Percentiles rank a stretch among this genome's conserved stretches.
Conservation (phyloP, 2,888 invertebrate species). For the Cryptus armator region DNA sequence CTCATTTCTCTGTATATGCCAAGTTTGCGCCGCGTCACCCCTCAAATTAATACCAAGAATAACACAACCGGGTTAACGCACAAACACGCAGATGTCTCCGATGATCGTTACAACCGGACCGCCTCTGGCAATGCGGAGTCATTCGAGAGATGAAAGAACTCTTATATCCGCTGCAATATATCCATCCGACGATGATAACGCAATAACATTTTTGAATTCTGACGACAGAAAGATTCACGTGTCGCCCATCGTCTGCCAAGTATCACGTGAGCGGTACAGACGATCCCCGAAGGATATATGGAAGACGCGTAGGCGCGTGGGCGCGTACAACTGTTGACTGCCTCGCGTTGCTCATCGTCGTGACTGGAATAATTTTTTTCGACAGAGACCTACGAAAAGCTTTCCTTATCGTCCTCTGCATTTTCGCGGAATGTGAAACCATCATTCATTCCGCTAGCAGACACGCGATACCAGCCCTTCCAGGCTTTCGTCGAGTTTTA, state of each 20-base stretch:
- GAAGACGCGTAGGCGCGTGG: background rate
- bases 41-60: conserved; percentile 18
- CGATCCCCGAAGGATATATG: conserved; percentile 48
- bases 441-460: background rate
- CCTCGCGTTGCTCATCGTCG: conserved; percentile 35
- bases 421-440: background rate
- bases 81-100: background rate
- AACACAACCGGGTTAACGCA: background rate
- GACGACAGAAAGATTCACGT: conserved; percentile 12
- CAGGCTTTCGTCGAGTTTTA: background rate
- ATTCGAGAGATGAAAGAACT: background rate
- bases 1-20: background rate
- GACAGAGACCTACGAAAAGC: background rate
- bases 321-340: background rate
- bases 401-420: background rate
- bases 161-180: background rate
- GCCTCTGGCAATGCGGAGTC: background rate
- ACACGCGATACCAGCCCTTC: conserved; percentile 8
- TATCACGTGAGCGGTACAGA: conserved; percentile 26
- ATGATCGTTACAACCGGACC: background rate
- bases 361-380: conserved; percentile 41
- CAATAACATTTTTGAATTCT: background rate
- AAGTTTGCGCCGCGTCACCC: background rate
- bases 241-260: conserved; percentile 17
- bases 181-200: background rate